Percentiles rank a stretch among this genome's conserved stretches.
phyloP scores from a whole-genome alignment of 1,140 invertebrate genomes.

The Lordiphosa stackelbergi region DNA sequence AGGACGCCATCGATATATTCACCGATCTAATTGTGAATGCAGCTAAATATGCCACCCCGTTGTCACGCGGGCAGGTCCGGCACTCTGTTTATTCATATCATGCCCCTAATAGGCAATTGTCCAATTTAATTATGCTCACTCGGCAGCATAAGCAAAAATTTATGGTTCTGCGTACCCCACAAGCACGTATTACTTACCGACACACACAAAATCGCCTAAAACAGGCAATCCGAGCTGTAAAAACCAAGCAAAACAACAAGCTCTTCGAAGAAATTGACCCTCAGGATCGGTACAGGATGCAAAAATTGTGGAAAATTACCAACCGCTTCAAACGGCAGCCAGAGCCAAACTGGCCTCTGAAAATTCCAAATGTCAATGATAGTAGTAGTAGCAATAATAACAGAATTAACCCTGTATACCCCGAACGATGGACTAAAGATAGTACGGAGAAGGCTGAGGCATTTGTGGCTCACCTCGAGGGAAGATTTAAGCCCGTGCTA shows the following conservation, averaged over 20 bases:
- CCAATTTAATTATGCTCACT: no score
- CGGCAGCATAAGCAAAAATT: no score
- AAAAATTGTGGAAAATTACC: conserved; percentile 12
- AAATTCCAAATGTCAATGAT: not conserved
- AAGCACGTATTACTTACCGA: no score
- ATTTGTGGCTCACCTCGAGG: not conserved
- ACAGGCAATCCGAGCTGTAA: no score
- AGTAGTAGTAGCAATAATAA: no score
- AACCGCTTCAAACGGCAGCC: conserved; percentile 5
- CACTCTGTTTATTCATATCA: no score
- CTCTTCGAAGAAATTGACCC: not conserved
- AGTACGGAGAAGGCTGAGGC: conserved; percentile 14
- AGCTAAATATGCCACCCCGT: no score
- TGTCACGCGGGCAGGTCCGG: no score
- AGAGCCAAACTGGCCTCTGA: conserved; percentile 4
- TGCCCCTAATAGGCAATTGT: no score
- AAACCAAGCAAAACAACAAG: not conserved
- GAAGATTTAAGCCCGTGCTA: not conserved
- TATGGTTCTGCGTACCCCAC: no score
- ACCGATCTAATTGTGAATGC: no score
- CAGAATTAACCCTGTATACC: not conserved
- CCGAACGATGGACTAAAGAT: not conserved
- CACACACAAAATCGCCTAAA: no score
- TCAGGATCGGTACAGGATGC: conserved; percentile 1
- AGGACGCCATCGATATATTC: not conserved